Evolutionary conservation across 2,888 invertebrate species (phyloP).

Genomic region (Cosmia pyralina): DNA sequence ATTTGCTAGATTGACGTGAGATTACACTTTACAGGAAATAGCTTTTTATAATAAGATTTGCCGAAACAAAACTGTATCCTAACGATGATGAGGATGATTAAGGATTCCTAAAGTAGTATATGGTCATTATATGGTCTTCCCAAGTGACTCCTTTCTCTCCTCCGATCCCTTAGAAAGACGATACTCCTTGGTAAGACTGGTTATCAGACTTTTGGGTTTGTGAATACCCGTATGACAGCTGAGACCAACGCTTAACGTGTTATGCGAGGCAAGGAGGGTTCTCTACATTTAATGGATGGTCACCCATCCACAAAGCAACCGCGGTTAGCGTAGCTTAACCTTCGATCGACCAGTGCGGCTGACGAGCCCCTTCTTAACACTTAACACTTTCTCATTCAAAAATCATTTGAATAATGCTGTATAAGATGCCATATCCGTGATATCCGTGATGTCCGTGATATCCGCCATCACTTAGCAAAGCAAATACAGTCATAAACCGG

Average conservation of each 20-base stretch:
- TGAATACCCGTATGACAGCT: too few relatives aligned
- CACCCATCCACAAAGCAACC: neutral
- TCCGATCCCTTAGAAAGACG: neutral
- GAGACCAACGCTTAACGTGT: too few relatives aligned
- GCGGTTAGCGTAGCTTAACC: neutral
- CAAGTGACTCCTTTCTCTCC: neutral
- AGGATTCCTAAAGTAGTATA: neutral
- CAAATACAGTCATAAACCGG: slow-evolving; percentile 63
- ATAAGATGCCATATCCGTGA: slow-evolving; percentile 28
- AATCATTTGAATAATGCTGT: neutral
- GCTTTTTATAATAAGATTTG: neutral
- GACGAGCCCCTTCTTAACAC: neutral
- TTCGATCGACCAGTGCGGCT: too few relatives aligned
- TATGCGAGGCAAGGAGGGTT: too few relatives aligned
- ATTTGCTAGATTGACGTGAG: neutral
- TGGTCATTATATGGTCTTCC: neutral
- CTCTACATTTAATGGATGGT: neutral
- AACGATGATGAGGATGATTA: too few relatives aligned
- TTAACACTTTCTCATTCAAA: neutral
- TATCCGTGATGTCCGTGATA: neutral
- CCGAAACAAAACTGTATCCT: too few relatives aligned
- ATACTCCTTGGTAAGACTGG: too few relatives aligned
- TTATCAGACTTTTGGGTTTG: too few relatives aligned
- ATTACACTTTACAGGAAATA: neutral
- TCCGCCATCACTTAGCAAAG: slow-evolving; percentile 53